Conservation (phyloP, 2,113 vertebrate species). For the Oreochromis niloticus region DNA sequence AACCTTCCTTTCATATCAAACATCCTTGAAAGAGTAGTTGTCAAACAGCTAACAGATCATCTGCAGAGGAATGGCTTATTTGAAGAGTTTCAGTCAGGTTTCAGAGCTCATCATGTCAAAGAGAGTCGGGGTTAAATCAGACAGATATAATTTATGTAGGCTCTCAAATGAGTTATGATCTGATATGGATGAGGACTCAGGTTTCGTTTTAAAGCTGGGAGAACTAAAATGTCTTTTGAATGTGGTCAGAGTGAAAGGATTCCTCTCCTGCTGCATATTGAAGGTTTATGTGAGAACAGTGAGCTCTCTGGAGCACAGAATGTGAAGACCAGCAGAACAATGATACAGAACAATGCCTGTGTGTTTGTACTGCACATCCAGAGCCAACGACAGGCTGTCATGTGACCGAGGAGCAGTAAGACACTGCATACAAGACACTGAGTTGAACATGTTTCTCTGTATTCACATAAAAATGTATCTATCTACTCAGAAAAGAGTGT, state of each 20-base stretch:
- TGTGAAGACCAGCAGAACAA: neutral
- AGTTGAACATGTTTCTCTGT: neutral
- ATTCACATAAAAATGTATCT: neutral
- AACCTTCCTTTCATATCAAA: neutral
- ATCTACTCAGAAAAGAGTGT: neutral
- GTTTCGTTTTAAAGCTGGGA: no score
- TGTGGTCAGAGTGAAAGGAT: neutral
- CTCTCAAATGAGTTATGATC: no score
- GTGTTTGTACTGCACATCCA: neutral
- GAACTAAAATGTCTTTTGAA: no score
- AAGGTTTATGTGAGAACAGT: neutral
- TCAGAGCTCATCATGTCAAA: neutral
- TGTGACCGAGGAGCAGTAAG: neutral
- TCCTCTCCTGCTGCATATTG: neutral
- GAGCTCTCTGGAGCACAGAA: neutral
- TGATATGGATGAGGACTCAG: no score
- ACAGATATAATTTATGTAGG: no score
- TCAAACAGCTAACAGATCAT: neutral
- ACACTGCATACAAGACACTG: neutral
- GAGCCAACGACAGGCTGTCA: neutral
- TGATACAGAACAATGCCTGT: neutral
- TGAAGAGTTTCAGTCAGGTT: neutral
- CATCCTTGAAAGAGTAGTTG: neutral
- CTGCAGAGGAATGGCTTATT: neutral
- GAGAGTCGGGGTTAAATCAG: accelerated